Conservation (phyloP, 2,113 vertebrate genomes). For the Actenoides hombroni region DNA sequence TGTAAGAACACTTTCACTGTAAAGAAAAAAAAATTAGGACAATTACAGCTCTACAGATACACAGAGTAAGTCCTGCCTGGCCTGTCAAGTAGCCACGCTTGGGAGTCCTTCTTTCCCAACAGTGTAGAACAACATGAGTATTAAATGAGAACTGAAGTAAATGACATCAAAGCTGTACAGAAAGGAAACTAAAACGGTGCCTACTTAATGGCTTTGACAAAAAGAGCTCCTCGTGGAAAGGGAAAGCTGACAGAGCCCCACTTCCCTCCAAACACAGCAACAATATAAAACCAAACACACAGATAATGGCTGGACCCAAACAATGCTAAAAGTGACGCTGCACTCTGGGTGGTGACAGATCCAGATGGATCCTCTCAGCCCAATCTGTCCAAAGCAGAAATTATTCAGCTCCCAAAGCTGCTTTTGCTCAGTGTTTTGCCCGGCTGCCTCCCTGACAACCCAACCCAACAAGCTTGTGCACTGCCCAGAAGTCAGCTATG, state of each 20-base stretch:
- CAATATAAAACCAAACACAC: background rate
- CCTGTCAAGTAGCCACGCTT: background rate
- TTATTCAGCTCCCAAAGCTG: conserved; percentile 40
- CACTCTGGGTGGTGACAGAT: background rate
- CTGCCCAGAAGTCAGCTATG: background rate
- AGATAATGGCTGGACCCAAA: background rate
- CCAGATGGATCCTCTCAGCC: conserved; percentile 32
- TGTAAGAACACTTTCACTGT: background rate
- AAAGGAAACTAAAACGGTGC: conserved; percentile 6
- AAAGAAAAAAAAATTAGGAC: background rate
- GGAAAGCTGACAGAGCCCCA: background rate
- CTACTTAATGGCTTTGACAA: background rate
- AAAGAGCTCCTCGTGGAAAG: background rate
- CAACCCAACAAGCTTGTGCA: background rate
- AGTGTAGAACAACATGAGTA: background rate
- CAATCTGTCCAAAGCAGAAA: background rate
- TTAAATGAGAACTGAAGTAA: background rate
- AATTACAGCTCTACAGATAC: background rate
- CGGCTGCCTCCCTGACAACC: conserved; percentile 66
- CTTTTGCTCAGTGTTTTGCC: conserved; percentile 29
- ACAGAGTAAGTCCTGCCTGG: background rate
- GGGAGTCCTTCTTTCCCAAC: background rate
- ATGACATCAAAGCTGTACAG: background rate
- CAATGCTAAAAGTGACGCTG: background rate
- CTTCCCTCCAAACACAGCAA: background rate